Evolutionary conservation across 2,888 invertebrate genomes (phyloP).

Genomic region (Glyphotaelius pellucidus): DNA sequence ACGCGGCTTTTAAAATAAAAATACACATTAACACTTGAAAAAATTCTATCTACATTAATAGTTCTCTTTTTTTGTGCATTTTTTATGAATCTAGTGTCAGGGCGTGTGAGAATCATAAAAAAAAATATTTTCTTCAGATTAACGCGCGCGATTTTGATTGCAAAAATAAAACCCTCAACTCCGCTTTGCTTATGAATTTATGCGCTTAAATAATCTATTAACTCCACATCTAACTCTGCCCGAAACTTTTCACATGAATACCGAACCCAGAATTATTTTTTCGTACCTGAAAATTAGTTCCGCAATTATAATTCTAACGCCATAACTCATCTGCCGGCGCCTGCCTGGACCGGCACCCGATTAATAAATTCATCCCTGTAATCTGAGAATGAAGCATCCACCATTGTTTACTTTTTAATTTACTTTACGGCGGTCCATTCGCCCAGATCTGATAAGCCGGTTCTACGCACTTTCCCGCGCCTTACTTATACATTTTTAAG

Average conservation of each 20-base stretch:
- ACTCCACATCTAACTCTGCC: not conserved
- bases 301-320: slow-evolving; percentile 35
- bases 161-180: not conserved
- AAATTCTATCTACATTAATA: too few relatives aligned
- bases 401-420: slow-evolving; percentile 54
- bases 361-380: slow-evolving; percentile 54
- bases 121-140: not conserved
- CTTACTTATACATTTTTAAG: slow-evolving; percentile 54
- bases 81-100: too few relatives aligned
- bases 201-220: not conserved
- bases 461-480: slow-evolving; percentile 33
- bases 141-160: not conserved
- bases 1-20: too few relatives aligned
- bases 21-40: too few relatives aligned
- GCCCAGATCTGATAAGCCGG: slow-evolving; percentile 47
- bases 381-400: slow-evolving; percentile 40
- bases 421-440: slow-evolving; percentile 55
- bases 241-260: not conserved
- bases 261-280: not conserved
- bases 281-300: slow-evolving; percentile 20
- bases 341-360: slow-evolving; percentile 18
- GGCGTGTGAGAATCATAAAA: too few relatives aligned
- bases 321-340: slow-evolving; percentile 27
- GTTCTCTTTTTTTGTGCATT: too few relatives aligned
- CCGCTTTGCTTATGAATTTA: not conserved